Conservation (phyloP, 2,113 vertebrate species). For the Ptilorrhoa leucosticta region DNA sequence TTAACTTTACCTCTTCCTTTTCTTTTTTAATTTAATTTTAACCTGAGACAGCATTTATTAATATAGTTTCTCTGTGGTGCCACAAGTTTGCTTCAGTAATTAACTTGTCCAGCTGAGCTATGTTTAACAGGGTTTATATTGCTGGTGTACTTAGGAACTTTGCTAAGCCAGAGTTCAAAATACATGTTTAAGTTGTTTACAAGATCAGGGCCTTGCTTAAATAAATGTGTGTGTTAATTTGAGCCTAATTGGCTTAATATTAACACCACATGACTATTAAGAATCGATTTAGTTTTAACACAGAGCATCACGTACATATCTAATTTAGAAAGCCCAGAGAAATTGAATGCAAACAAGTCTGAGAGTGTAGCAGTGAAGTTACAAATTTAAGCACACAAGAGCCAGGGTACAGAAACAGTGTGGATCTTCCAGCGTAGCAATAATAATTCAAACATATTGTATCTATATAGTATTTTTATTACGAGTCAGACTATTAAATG, state of each 20-base stretch:
- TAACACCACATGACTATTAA: constrained; percentile 48
- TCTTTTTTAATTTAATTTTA: neutral
- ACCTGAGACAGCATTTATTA: neutral
- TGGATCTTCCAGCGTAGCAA: neutral
- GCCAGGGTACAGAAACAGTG: constrained; percentile 41
- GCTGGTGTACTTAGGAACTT: neutral
- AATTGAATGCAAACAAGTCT: constrained; percentile 49
- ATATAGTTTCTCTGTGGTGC: neutral
- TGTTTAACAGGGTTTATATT: neutral
- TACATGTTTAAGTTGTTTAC: neutral
- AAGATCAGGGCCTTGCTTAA: constrained; percentile 9
- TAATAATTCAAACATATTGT: constrained; percentile 61
- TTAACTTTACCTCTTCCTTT: fast-evolving
- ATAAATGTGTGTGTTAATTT: constrained; percentile 33
- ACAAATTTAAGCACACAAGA: constrained; percentile 48
- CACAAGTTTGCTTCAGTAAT: neutral
- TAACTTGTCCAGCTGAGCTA: neutral
- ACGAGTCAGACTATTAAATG: constrained; percentile 63
- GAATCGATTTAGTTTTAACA: constrained; percentile 43
- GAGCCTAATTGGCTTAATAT: constrained; percentile 44
- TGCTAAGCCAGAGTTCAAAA: neutral
- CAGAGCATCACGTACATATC: neutral
- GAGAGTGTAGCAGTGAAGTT: constrained; percentile 12
- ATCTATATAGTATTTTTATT: constrained; percentile 65
- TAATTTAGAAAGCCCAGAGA: constrained; percentile 47